Evolutionary conservation across 2,888 invertebrate species (phyloP).

Genomic region (Xestia c-nigrum): DNA sequence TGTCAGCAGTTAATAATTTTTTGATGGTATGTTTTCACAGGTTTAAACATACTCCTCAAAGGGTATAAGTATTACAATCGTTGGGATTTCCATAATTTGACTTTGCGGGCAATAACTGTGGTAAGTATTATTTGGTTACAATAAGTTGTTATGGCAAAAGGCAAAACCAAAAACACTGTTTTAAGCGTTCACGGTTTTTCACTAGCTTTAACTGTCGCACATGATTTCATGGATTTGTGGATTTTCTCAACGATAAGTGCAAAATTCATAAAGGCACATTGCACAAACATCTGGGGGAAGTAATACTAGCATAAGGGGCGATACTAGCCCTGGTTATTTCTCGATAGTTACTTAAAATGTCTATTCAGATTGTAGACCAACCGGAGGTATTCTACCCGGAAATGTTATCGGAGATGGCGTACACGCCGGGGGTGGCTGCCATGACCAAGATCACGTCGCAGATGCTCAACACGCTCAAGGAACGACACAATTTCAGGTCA

Average conservation of each 20-base stretch:
- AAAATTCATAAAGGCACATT: not conserved
- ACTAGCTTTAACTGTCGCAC: no score
- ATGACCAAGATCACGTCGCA: slow-evolving; percentile 84
- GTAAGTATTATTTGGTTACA: slow-evolving; percentile 65
- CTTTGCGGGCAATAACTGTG: slow-evolving; percentile 83
- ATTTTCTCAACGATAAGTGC: not conserved
- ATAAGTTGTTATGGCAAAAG: no score
- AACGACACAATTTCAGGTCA: slow-evolving; percentile 83
- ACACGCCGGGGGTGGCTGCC: slow-evolving; percentile 79
- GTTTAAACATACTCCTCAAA: slow-evolving; percentile 71
- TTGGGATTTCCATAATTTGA: slow-evolving; percentile 86
- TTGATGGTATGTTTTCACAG: slow-evolving; percentile 67
- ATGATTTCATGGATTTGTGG: not conserved
- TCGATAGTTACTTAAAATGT: not conserved
- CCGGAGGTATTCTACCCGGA: slow-evolving; percentile 75
- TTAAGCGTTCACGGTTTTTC: no score
- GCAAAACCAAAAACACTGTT: no score
- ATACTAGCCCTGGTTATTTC: not conserved
- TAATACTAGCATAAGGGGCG: not conserved
- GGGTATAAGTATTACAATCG: slow-evolving; percentile 85
- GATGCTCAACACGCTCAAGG: slow-evolving; percentile 77
- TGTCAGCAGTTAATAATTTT: not conserved
- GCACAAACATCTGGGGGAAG: not conserved
- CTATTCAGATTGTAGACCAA: slow-evolving; percentile 72
- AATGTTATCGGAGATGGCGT: slow-evolving; percentile 76